A percentile compares a stretch with the other conserved stretches of the same genome.
Conservation (phyloP, 1,140 invertebrate genomes). For the Pogonomyrmex barbatus region DNA sequence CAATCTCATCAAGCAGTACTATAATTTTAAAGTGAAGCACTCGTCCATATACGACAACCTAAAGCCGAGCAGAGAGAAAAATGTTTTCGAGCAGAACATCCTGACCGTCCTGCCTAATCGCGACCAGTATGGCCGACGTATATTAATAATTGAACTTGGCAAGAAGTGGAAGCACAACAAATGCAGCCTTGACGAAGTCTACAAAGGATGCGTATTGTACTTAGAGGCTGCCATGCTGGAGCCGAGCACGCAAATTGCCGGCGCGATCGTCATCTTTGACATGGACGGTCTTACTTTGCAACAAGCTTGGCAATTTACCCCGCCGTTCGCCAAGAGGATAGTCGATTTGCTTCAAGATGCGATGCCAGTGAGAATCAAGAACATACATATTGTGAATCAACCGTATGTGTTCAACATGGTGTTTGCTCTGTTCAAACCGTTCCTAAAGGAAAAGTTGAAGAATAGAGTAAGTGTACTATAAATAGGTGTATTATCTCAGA, state of each 20-base stretch:
- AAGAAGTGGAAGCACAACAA: conserved; percentile 95
- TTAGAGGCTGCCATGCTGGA: conserved; percentile 93
- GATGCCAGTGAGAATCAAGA: conserved; percentile 93
- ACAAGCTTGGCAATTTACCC: conserved; percentile 94
- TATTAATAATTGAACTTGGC: conserved; percentile 92
- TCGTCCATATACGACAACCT: conserved; percentile 90
- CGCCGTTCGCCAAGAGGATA: conserved; percentile 92
- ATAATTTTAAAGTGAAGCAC: conserved; percentile 92
- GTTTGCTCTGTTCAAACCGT: conserved; percentile 94
- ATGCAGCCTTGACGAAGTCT: conserved; percentile 92
- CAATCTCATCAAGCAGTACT: conserved; percentile 92
- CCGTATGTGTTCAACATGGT: conserved; percentile 95
- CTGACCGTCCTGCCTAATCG: conserved; percentile 91
- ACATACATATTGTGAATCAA: conserved; percentile 95
- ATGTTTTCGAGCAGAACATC: conserved; percentile 92
- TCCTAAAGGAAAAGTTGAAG: conserved; percentile 92
- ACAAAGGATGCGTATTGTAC: conserved; percentile 93
- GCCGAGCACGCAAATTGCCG: conserved; percentile 91
- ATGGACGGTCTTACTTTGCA: conserved; percentile 93
- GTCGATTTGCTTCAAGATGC: conserved; percentile 94
- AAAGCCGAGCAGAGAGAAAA: conserved; percentile 90
- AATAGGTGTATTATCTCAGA: background rate
- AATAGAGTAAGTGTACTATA: conserved; percentile 85
- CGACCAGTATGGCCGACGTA: conserved; percentile 90
- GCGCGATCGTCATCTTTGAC: conserved; percentile 93